Base-by-base conservation (phyloP, 2,113 vertebrate genomes). In the Aix galericulata region DNA sequence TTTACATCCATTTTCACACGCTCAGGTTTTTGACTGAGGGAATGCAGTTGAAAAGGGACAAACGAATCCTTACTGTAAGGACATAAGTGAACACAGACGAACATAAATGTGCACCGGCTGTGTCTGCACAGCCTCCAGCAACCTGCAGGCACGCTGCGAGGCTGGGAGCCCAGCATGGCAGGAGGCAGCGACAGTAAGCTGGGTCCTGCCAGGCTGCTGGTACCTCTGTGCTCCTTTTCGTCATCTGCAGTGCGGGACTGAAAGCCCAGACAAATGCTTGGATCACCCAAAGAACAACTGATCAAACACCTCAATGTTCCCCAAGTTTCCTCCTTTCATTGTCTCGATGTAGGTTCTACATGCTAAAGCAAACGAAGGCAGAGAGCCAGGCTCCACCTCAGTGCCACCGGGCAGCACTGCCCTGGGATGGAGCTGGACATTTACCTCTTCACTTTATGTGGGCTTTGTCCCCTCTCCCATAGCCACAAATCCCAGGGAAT, bases 1-100 rank as follows among this genome's bases (percentile, higher is more conserved):
- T 90, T 79, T 63, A 94, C 79, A 71, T 73, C 82, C 46, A 93
- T 89, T 92, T 93, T 80, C 93, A 95, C 67, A 48, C 50, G 93
- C 67, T 95, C 62, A 73, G 77, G 53, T 67, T 88, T 95, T 96
- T 93, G 62, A 44, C 59, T 59, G 73, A 0, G 17, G 82, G 59
- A 74, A 66, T 46, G 63, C 1, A 8, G 87, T 48, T 85, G 87
- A 89, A 95, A 85, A 62, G 84, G 50, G 52, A 31, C 63, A 84
- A 92, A 96, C 6, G 32, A 87, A 58, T 27, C 75, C 62, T 74
- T 78, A 66, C 20, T 3, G 46, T 48, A 48, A 22, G 46, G 20
- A 48, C 46, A 48, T 48, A 22, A 48, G 21, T 48, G 46, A 48
- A 48, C 46, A 48, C 21, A 22, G 11, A 46, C 17, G 48, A 75